Base-by-base conservation (phyloP, 2,797 vertebrate species). In the Peromyscus nudipes region DNA sequence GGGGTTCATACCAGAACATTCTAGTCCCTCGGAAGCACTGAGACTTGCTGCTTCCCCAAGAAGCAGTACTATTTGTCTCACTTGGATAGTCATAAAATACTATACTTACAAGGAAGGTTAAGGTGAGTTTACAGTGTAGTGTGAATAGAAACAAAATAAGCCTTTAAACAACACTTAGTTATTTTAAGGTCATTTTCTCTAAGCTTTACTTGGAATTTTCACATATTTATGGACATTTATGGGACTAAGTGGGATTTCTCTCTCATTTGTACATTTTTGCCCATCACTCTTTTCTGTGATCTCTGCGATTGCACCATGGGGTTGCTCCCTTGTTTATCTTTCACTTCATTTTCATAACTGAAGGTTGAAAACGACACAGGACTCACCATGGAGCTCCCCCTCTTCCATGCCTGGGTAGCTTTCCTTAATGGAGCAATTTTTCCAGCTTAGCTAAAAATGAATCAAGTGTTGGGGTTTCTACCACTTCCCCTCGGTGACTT, bases 281-380 rank as follows among this genome's bases (percentile, higher is more conserved):
- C 92, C 90, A 84, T 77, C 29, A 7, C 93, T 96, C 80, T 95
- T 97, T 83, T 97, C 96, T 93, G 87, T 85, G 8, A 82, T 96
- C 90, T 95, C 76, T 13, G 62, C 8, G 69, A 62, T 86, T 43
- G 92, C 77, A 94, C 73, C 25, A 94, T 81, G 82, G 92, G n/a
- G n/a, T 83, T 97, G 81, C n/a, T 96, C 37, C 91, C n/a, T 97
- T 71, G 90, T 95, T 97, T 95, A 57, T 29, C 92, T 77, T 97
- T 98, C 92, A 6, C 88, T 97, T 93, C 71, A 84, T 91, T 90
- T 89, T 73, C n/a, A 86, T 96, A 98, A 97, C 88, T 91, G 94
- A 6, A 14, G 97, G 93, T 97, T 96, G 95, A 82, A 97, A 98
- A 96, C 84, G 84, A 97, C 71, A 52, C 88, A 97, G 71, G 97